These are phyloP conservation scores for Diadumene lineata DNA, from an alignment of 92 coral and sea anemone species.

Conservation along the genomic window DNA sequence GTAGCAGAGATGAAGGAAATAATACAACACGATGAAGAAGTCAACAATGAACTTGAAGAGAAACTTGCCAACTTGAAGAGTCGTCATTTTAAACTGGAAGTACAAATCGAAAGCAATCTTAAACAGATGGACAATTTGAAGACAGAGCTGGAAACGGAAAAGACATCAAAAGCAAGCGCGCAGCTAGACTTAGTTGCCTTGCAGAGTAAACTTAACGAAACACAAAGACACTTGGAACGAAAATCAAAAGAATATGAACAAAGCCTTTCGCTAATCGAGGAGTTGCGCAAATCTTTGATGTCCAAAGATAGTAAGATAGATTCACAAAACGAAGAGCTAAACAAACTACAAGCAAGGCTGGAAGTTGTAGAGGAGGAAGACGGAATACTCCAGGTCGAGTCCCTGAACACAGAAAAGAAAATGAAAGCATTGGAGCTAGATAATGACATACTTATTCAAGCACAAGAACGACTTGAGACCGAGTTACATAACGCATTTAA, in stretches of 20 bases:
- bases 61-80: conserved; percentile 44
- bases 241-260: conserved; percentile 41
- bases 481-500: conserved; percentile 57
- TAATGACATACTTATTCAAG: conserved; percentile 39
- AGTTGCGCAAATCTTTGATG: conserved; percentile 32
- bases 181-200: conserved; percentile 47
- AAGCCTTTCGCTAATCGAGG: conserved; percentile 48
- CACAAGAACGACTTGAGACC: conserved; percentile 43
- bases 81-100: conserved; percentile 62
- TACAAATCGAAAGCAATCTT: conserved; percentile 51
- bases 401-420: conserved; percentile 38
- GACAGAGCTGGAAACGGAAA: conserved; percentile 58
- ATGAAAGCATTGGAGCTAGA: conserved; percentile 54
- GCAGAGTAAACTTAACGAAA: conserved; percentile 48
- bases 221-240: conserved; percentile 65
- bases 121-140: conserved; percentile 57
- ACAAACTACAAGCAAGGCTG: conserved; percentile 65
- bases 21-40: conserved; percentile 56
- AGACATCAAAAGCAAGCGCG: conserved; percentile 38
- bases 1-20: conserved; percentile 47
- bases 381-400: conserved; percentile 54
- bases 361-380: conserved; percentile 64
- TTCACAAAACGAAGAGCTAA: conserved; percentile 34
- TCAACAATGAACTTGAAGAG: conserved; percentile 49
- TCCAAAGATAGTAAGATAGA: conserved; percentile 51